Conservation (phyloP, 2,113 vertebrate species). For the Toxotes jaculatrix region DNA sequence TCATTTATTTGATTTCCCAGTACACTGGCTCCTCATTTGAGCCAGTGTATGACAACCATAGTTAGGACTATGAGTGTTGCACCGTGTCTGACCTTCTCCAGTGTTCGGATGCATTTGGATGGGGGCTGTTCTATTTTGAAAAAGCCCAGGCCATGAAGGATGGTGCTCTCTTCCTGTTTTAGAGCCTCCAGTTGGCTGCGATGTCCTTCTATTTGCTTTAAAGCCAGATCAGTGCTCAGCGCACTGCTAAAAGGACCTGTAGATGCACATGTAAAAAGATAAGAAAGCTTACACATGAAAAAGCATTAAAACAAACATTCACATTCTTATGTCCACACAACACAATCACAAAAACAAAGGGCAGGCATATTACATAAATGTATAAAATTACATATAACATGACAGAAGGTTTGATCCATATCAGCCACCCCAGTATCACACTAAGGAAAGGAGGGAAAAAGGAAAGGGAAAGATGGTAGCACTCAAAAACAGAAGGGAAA, state of each 20-base stretch:
- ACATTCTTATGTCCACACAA: neutral
- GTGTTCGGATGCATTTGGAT: slow-evolving; percentile 36
- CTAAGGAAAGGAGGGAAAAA: neutral
- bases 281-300: neutral
- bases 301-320: neutral
- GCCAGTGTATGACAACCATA: neutral
- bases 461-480: neutral
- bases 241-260: slow-evolving; percentile 72
- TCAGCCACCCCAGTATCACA: neutral
- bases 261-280: neutral
- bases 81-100: slow-evolving; percentile 65
- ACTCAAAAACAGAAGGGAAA: neutral
- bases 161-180: slow-evolving; percentile 61
- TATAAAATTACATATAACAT: neutral
- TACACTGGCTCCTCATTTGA: too few species aligned
- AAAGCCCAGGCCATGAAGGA: slow-evolving; percentile 56
- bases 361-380: neutral
- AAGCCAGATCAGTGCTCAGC: slow-evolving; percentile 31
- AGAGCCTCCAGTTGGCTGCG: slow-evolving; percentile 56
- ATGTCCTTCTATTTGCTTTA: slow-evolving; percentile 43
- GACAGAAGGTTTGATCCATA: neutral
- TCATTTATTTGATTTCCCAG: too few species aligned
- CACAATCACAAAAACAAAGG: neutral
- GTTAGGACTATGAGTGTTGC: neutral
- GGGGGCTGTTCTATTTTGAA: slow-evolving; percentile 60